Evolutionary conservation across 2,113 vertebrate genomes (phyloP).

Genomic region (Capreolus pygargus): DNA sequence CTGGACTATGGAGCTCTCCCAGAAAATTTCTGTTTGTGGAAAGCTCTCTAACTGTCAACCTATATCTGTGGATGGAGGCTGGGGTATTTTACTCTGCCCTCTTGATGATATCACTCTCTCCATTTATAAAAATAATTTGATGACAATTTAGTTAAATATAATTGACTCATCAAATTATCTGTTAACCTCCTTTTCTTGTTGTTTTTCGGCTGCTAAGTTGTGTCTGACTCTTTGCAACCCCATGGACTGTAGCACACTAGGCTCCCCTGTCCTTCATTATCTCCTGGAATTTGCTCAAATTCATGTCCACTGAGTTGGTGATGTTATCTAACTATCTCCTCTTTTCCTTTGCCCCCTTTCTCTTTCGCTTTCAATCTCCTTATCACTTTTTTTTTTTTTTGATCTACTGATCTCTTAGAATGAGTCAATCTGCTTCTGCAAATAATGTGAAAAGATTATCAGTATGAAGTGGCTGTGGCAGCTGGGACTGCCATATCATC

Average conservation of each 20-base stretch:
- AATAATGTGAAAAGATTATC: not conserved
- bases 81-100: not conserved
- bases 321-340: not conserved
- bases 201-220: not conserved
- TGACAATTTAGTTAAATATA: not conserved
- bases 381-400: not conserved
- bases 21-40: not conserved
- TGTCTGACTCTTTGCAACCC: not conserved
- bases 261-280: not conserved
- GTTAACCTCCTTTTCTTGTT: not conserved
- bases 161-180: not conserved
- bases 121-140: not conserved
- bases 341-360: not conserved
- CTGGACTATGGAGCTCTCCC: not conserved
- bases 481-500: fast-evolving
- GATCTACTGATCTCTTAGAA: not conserved
- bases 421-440: not conserved
- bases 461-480: not conserved
- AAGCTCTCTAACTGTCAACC: not conserved
- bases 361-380: not conserved
- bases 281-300: not conserved
- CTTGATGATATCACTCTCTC: not conserved
- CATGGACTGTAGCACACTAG: not conserved
- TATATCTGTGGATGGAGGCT: not conserved
- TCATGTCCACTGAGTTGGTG: not conserved